A percentile compares a stretch with the other conserved stretches of the same genome.
Evolutionary conservation across 2,797 vertebrate species (phyloP).

Genomic region (Coilia nasus): DNA sequence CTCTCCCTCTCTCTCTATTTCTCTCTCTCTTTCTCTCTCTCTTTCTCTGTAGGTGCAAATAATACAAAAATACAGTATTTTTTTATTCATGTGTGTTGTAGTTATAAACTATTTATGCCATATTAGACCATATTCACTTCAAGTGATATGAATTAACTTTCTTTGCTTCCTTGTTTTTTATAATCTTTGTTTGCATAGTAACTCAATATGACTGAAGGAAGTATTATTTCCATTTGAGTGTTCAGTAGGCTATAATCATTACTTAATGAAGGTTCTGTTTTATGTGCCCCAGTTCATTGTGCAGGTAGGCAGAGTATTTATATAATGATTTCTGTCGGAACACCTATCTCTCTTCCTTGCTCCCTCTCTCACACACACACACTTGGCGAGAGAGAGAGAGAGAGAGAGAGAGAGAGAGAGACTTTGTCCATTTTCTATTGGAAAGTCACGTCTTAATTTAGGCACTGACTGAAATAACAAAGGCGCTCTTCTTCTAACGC

Average conservation of each 20-base stretch:
- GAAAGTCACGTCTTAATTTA: slow-evolving; percentile 21
- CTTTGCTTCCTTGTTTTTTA: not conserved
- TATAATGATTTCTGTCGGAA: not conserved
- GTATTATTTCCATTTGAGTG: not conserved
- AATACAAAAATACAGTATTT: no score
- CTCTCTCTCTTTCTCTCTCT: not conserved
- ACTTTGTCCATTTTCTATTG: slow-evolving; percentile 13
- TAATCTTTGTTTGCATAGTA: slow-evolving; percentile 14
- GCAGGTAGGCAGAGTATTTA: not conserved
- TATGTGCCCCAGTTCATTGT: not conserved
- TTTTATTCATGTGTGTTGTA: no score
- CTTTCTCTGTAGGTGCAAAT: not conserved
- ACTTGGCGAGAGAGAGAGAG: not conserved
- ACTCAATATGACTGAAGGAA: no score
- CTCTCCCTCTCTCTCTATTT: slow-evolving; percentile 1
- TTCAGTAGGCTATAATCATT: not conserved
- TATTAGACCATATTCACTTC: no score
- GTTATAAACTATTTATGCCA: no score
- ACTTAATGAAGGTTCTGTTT: slow-evolving; percentile 6
- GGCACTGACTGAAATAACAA: not conserved
- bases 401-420: slow-evolving; percentile 19
- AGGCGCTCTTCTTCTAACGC: slow-evolving; percentile 22
- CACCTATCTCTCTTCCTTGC: not conserved
- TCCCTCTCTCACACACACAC: not conserved
- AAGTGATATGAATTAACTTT: no score